These are phyloP conservation scores for Hafferia zeledoni DNA, from an alignment of 2,797 vertebrate species.

Conservation along the genomic window DNA sequence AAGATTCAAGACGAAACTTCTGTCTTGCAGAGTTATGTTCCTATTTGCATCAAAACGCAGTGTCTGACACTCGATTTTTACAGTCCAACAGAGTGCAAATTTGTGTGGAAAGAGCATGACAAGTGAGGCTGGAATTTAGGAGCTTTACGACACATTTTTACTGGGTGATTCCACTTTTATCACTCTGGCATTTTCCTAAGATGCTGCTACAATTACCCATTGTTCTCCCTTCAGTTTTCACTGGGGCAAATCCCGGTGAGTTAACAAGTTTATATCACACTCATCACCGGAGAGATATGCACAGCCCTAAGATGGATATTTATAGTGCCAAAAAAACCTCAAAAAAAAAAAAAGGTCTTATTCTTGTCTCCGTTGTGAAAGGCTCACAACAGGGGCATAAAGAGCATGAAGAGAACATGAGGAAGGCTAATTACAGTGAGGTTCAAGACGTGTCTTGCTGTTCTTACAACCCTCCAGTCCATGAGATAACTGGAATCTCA, in stretches of 20 bases:
- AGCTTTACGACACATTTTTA: conserved; percentile 48
- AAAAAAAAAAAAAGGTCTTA: background rate
- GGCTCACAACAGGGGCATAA: background rate
- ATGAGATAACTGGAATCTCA: accelerated
- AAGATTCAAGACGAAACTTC: background rate
- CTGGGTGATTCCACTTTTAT: conserved; percentile 54
- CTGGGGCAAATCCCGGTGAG: conserved; percentile 28
- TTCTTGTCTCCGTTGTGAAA: background rate
- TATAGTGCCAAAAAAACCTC: background rate
- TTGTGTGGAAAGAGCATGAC: conserved; percentile 51
- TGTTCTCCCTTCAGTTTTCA: conserved; percentile 32
- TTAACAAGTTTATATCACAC: conserved; percentile 15
- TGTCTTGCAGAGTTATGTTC: conserved; percentile 13
- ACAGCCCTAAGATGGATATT: background rate
- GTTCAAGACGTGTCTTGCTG: background rate
- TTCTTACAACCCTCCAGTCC: background rate
- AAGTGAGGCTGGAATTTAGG: conserved; percentile 57
- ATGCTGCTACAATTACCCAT: background rate
- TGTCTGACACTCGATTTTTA: conserved; percentile 55
- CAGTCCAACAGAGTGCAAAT: conserved; percentile 39
- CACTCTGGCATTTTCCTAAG: conserved; percentile 22
- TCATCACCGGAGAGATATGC: background rate
- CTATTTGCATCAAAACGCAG: conserved; percentile 13
- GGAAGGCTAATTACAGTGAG: background rate
- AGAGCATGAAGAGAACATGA: background rate